Base-by-base conservation (phyloP, 2,888 invertebrate genomes). In the Siphlonurus alternatus region DNA sequence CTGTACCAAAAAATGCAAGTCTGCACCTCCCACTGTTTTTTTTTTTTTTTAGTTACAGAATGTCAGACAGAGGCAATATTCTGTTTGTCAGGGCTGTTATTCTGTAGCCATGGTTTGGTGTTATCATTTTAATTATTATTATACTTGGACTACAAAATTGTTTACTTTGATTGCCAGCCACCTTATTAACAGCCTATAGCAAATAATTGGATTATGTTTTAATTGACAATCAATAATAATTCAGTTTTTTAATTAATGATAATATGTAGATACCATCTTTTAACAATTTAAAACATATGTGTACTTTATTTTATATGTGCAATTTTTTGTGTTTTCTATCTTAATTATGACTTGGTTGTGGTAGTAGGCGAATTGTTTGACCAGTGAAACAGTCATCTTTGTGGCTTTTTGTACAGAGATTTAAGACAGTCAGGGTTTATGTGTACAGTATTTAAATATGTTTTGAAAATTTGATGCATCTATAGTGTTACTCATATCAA, bases 391-490 rank as follows among this genome's bases (percentile, higher is more conserved):
- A 38, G 38, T 38, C 7, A 38, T 10, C 38, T 38, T 10, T 10
- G 15, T 38, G 38, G 38, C 38, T 5, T 59, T 60, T 18, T 22
- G 60, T 60, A 60, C 60, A 60, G 60, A 20, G n/a, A n/a, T n/a
- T n/a, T 23, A 18, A 60, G 60, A 22, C 60, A 60, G 60, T 24
- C 60, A 60, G 60, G 24, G 23, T 60, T 24, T 60, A 60, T 60
- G n/a, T n/a, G 60, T 60, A 60, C 60, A 60, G 60, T 60, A 60
- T 60, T 60, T 60, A 60, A 60, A 24, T 60, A 60, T 60, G 60
- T 20, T 60, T 60, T 23, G 24, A 20, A 18, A 23, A 60, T 24
- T 60, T 60, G n/a, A 2, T 60, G 5, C 60, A 60, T 23, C 60
- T 24, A n/a, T n/a, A 60, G 60, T 60, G 60, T 60, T 60, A 60